Evolutionary conservation across 2,888 invertebrate species (phyloP), one percentile per base, ranked within the genome.

Genomic region (Microctonus brassicae): DNA sequence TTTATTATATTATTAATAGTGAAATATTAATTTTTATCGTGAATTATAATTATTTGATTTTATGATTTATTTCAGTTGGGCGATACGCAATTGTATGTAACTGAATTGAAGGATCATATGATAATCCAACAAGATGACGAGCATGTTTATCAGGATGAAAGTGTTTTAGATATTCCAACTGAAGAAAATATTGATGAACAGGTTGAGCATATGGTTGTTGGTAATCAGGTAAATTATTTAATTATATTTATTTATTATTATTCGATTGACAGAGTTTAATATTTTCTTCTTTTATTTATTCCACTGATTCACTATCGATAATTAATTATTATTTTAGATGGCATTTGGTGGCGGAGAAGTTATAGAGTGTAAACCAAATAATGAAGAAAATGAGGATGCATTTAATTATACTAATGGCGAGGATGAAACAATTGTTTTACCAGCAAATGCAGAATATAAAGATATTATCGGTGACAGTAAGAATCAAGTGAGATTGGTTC

Each of bases 101-200:
- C 90, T 0, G 90, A 90, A 73, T 78, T 89, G 5, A 89, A 89
- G 76, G 87, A 89, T 65, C 90, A 90, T 73, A 89, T 90, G 52
- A 87, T 90, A 42, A 88, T 90, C 63, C 89, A 89, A 74, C 80
- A 82, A 60, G 81, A 76, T n/a, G 86, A 83, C 11, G 87, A 88
- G 3, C 81, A 83, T 53, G 80, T 85, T 65, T 85, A 85, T 65
- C 77, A 81, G n/a, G 84, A 84, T 52, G 85, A 82, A 52, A 80
- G 78, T 68, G 82, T 84, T 57, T 69, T 86, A 55, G 82, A 78
- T 73, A 81, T 86, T 52, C 76, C 83, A 0, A 70, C 79, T 0
- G 84, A 83, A 22, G 76, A 76, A 29, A 76, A 74, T 60, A 77
- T 76, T 10, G 74, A 74, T 1, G 77, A 74, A 7, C 81, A 81